Conservation (phyloP, 2,797 vertebrate species). For the Tadarida brasiliensis region DNA sequence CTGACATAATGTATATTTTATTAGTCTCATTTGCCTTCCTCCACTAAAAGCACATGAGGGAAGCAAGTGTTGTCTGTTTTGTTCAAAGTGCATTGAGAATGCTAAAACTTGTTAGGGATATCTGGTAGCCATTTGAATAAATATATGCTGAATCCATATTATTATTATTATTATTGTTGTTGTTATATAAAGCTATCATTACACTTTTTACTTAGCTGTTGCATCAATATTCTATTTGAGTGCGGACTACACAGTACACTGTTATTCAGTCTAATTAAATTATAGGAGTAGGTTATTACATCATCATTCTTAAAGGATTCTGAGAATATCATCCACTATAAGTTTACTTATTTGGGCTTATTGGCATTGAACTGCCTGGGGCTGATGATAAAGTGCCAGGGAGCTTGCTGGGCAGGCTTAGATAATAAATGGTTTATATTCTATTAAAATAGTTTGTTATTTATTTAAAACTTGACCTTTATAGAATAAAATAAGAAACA, state of each 20-base stretch:
- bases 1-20: background rate
- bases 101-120: background rate
- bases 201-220: background rate
- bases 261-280: background rate
- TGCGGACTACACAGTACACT: background rate
- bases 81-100: background rate
- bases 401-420: background rate
- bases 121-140: background rate
- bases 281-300: background rate
- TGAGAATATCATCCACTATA: background rate
- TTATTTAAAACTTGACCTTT: constrained; percentile 71
- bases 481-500: constrained; percentile 59
- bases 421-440: background rate
- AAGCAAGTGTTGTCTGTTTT: background rate
- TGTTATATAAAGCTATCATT: background rate
- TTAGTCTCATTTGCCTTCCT: background rate
- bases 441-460: constrained; percentile 18
- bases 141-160: background rate
- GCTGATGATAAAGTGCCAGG: background rate
- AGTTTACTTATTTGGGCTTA: background rate
- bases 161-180: background rate
- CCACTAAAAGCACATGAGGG: background rate
- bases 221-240: background rate
- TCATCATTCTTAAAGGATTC: background rate
- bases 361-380: background rate